Percentiles rank a stretch among this genome's conserved stretches.
Evolutionary conservation across 2,113 vertebrate species (phyloP).

Genomic region (Astatotilapia flaviijosephi): DNA sequence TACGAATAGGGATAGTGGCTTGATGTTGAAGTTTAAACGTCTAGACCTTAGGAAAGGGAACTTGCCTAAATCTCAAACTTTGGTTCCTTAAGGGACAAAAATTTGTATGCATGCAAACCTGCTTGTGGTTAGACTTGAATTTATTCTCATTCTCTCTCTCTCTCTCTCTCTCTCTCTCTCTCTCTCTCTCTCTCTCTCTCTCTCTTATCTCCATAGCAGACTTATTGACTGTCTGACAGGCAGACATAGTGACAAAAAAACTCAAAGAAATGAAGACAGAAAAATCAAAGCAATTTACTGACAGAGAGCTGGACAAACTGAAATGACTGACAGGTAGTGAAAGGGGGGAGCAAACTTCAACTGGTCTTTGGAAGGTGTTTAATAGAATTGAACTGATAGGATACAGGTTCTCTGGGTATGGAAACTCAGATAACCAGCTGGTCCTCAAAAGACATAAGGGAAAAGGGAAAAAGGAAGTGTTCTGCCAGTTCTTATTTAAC

Average conservation of each 20-base stretch:
- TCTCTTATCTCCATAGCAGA: not conserved
- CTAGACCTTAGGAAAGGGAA: not conserved
- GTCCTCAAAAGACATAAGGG: not conserved
- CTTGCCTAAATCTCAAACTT: not conserved
- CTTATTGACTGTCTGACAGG: not conserved
- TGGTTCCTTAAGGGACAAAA: not conserved
- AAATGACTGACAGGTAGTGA: constrained; percentile 29
- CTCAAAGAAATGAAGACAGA: not conserved
- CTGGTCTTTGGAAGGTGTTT: constrained; percentile 14
- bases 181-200: too few relatives aligned
- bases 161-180: not conserved
- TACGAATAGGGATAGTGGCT: not conserved
- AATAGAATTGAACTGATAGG: constrained; percentile 32
- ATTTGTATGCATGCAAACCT: not conserved
- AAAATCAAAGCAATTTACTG: constrained; percentile 32
- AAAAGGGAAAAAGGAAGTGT: not conserved
- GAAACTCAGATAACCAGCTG: constrained; percentile 47
- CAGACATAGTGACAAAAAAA: not conserved
- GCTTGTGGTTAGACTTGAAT: not conserved
- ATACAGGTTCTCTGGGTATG: constrained; percentile 8
- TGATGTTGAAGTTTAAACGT: not conserved
- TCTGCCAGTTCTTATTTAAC: constrained; percentile 6
- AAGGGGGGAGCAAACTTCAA: not conserved
- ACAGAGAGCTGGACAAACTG: constrained; percentile 15
- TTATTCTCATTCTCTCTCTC: not conserved